Base-by-base conservation (phyloP, 2,888 invertebrate genomes). In the Leucoma salicis region DNA sequence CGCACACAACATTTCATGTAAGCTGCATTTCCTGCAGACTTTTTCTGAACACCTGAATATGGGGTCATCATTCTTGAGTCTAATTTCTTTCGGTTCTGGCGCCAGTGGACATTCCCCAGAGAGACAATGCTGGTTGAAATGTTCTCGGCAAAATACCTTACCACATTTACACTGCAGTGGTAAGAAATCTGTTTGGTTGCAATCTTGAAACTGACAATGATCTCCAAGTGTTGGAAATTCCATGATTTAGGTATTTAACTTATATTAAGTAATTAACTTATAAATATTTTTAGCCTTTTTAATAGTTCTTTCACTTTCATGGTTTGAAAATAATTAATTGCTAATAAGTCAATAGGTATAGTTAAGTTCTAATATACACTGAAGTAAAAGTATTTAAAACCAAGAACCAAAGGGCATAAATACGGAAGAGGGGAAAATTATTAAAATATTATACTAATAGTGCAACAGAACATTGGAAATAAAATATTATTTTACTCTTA, bases 221-320 rank as follows among this genome's bases (percentile, higher is more conserved):
- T 92, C 84, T 6, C 95, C 95, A n/a, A 94, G 72, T 12, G 86
- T 69, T n/a, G 95, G 95, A 66, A 95, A 92, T 70, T 95, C 95
- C 94, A 45, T 45, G 18, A 16, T 24, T 31, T 31, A 13, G 14
- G 4, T 4, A 29, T 29, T 27, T 21, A 21, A 21, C 7, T 2
- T 8, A 6, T 25, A 11, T 10, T 25, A 25, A 3, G 8, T 10
- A 25, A 11, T 25, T 25, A n/a, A n/a, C n/a, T n/a, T n/a, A n/a
- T n/a, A n/a, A n/a, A n/a, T n/a, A n/a, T n/a, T n/a, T n/a, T n/a
- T n/a, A n/a, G n/a, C n/a, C n/a, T n/a, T n/a, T n/a, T n/a, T n/a
- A n/a, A n/a, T n/a, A n/a, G n/a, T n/a, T n/a, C n/a, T n/a, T n/a
- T n/a, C n/a, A n/a, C n/a, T n/a, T n/a, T n/a, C n/a, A n/a, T n/a